Percentiles rank a stretch among this genome's conserved stretches.
Evolutionary conservation across 2,797 vertebrate genomes (phyloP).

Genomic region (Agapornis canus): DNA sequence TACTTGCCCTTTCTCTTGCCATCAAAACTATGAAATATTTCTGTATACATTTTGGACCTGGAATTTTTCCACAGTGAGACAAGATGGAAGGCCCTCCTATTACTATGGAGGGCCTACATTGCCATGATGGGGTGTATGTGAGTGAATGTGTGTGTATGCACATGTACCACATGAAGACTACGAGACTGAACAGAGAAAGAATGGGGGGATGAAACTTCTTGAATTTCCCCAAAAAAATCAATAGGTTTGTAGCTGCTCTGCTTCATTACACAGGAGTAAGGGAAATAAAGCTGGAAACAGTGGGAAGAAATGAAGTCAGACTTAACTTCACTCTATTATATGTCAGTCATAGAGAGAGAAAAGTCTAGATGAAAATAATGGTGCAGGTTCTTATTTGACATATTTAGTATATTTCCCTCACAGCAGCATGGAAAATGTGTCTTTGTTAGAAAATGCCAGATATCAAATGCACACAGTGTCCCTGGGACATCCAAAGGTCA

Average conservation of each 20-base stretch:
- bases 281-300: not conserved
- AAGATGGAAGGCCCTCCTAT: not conserved
- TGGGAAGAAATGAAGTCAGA: not conserved
- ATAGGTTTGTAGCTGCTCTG: not conserved
- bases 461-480: not conserved
- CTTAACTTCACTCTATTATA: not conserved
- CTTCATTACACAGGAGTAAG: not conserved
- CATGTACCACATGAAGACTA: not conserved
- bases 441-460: not conserved
- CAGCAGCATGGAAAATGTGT: not conserved
- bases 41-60: not conserved
- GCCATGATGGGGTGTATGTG: not conserved
- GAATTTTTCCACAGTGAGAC: not conserved
- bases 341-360: not conserved
- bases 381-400: not conserved
- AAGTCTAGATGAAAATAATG: not conserved
- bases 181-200: not conserved
- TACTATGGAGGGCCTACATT: not conserved
- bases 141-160: accelerated
- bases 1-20: not conserved
- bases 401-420: not conserved
- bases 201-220: not conserved
- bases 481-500: not conserved
- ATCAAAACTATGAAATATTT: not conserved
- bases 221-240: not conserved